Percentiles rank a stretch among this genome's conserved stretches.
phyloP scores from a whole-genome alignment of 2,797 vertebrate genomes.

The Alectoris magna region DNA sequence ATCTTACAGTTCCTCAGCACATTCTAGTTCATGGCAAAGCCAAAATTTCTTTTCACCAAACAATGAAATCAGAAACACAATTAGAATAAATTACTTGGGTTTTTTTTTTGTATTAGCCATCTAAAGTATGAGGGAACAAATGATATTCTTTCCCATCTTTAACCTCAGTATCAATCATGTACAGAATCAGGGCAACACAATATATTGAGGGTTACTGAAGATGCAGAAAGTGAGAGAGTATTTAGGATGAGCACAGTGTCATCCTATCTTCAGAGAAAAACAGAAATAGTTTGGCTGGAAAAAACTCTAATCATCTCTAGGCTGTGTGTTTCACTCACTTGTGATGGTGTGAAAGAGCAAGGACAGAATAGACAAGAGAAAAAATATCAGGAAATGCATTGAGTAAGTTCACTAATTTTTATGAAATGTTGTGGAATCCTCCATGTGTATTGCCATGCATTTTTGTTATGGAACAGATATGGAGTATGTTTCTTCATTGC shows the following conservation, averaged over 20 bases:
- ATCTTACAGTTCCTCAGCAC: not conserved
- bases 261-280: not conserved
- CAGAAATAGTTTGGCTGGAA: not conserved
- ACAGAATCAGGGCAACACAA: not conserved
- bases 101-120: not conserved
- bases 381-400: not conserved
- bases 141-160: not conserved
- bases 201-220: not conserved
- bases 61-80: not conserved
- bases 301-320: rapidly evolving
- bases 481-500: not conserved
- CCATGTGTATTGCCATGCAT: not conserved
- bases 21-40: not conserved
- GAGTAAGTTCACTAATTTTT: not conserved
- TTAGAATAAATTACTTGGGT: not conserved
- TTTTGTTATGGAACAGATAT: not conserved
- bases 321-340: not conserved
- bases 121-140: not conserved
- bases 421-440: not conserved
- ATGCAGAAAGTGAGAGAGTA: not conserved
- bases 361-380: not conserved
- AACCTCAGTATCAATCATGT: not conserved
- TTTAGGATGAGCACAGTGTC: not conserved
- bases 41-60: not conserved
- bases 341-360: not conserved